phyloP scores from a whole-genome alignment of 2,797 vertebrate species.

The Cyclura pinguis region DNA sequence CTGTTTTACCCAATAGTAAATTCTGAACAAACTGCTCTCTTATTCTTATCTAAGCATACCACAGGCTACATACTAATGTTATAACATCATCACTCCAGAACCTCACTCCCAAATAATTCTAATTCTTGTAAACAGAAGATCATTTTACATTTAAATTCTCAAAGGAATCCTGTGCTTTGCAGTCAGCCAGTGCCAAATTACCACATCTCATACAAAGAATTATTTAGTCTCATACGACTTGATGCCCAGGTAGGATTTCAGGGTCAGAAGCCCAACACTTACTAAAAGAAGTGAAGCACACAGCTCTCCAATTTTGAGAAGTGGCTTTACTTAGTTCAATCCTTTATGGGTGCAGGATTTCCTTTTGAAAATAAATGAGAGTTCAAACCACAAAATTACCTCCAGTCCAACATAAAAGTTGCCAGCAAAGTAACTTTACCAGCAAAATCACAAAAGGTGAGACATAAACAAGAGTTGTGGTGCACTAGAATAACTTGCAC shows the following conservation, averaged over 20 bases:
- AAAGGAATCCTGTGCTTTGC: conserved; percentile 39
- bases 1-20: accelerated
- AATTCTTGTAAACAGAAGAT: conserved; percentile 59
- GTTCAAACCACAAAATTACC: conserved; percentile 10
- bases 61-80: conserved; percentile 54
- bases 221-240: background rate
- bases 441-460: background rate
- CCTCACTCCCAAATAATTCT: conserved; percentile 55
- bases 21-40: conserved; percentile 56
- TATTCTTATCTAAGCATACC: conserved; percentile 54
- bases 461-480: background rate
- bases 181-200: conserved; percentile 45
- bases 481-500: background rate
- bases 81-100: conserved; percentile 43
- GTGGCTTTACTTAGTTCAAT: conserved; percentile 22
- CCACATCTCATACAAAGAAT: conserved; percentile 31
- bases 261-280: background rate
- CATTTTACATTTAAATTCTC: conserved; percentile 58
- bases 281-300: conserved; percentile 13
- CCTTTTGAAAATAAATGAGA: conserved; percentile 31
- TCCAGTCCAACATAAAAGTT: background rate
- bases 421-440: background rate
- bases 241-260: conserved; percentile 25
- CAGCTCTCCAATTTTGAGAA: background rate
- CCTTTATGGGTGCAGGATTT: conserved; percentile 2